phyloP scores from a whole-genome alignment of 2,888 invertebrate species.

The Anthoptus insignis region DNA sequence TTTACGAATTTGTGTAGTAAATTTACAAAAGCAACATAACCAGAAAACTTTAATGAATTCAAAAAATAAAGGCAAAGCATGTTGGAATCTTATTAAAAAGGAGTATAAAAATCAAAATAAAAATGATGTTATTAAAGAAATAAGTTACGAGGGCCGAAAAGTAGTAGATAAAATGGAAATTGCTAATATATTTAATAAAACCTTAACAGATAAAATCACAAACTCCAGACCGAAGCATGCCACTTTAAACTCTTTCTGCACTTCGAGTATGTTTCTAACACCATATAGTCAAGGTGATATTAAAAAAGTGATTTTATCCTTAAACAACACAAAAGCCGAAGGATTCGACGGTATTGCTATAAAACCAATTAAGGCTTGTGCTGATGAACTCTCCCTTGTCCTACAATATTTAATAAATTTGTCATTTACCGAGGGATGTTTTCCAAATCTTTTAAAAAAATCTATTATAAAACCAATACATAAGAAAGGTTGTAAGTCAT shows the following conservation, averaged over 20 bases:
- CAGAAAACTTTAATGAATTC: not conserved
- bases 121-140: not conserved
- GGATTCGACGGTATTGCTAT: not conserved
- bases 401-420: conserved; percentile 1
- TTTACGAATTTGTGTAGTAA: not conserved
- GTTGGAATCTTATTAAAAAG: conserved; percentile 16
- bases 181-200: conserved; percentile 5
- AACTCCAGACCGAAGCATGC: not conserved
- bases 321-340: not conserved
- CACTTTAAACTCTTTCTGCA: not conserved
- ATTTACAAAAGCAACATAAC: not conserved
- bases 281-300: not conserved
- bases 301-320: not conserved
- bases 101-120: not conserved
- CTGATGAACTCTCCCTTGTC: not conserved
- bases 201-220: not conserved
- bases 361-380: not conserved
- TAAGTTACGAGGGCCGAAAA: not conserved
- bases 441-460: not conserved
- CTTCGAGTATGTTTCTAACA: not conserved
- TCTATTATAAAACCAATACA: conserved; percentile 14
- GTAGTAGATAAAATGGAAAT: not conserved
- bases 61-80: conserved; percentile 11
- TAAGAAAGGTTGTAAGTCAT: conserved; percentile 10
- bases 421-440: not conserved